Percentiles rank a stretch among this genome's conserved stretches.
Evolutionary conservation across 2,113 vertebrate species (phyloP).

Genomic region (Paedocypris sp.): DNA sequence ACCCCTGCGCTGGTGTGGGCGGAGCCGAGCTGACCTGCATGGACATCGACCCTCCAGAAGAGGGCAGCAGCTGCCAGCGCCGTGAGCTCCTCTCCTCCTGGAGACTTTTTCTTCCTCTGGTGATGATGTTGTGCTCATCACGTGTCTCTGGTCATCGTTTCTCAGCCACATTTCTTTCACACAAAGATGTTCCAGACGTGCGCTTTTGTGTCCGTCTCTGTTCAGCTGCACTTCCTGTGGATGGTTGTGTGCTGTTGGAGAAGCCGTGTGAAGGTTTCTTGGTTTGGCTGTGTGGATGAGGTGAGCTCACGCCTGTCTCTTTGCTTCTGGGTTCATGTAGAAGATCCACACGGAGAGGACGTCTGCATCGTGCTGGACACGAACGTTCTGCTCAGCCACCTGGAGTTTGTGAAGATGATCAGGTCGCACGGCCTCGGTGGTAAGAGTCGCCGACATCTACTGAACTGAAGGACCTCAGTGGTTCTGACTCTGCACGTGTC

Average conservation of each 20-base stretch:
- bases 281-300: no score
- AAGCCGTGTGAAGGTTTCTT: no score
- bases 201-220: no score
- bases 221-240: no score
- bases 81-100: conserved; percentile 47
- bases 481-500: not conserved
- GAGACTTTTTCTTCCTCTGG: not conserved
- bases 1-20: no score
- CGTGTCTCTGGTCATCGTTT: no score
- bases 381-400: conserved; percentile 86
- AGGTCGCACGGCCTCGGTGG: conserved; percentile 70
- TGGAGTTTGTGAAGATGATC: conserved; percentile 75
- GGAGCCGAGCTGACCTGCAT: conserved; percentile 79
- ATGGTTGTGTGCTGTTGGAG: no score
- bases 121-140: no score
- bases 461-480: not conserved
- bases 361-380: conserved; percentile 83
- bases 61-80: conserved; percentile 42
- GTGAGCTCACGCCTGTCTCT: no score
- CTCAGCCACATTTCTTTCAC: no score
- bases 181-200: no score
- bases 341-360: conserved; percentile 52
- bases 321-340: conserved; percentile 31
- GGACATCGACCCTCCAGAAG: conserved; percentile 77
- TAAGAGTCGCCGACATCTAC: conserved; percentile 31